Evolutionary conservation across 2,888 invertebrate genomes (phyloP), one percentile per base, ranked within the genome.

Genomic region (Drepana falcataria): DNA sequence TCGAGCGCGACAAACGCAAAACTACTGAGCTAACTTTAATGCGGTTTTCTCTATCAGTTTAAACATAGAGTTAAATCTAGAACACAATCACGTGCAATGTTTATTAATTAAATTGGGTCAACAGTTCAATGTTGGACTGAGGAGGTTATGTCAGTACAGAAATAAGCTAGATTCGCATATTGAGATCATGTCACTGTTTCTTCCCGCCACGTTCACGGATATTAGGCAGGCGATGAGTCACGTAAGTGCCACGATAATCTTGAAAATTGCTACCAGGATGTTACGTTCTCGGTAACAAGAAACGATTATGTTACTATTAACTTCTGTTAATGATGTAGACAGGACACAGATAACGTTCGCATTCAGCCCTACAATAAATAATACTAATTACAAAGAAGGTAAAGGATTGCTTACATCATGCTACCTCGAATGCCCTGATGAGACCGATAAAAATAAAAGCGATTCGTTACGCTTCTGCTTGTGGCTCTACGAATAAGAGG

Each of bases 401-500:
- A 3, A 6, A 7, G 40, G 7, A 40, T 44, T 3, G 2, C 9
- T 9, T 9, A 1, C 44, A 9, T 3, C 9, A 9, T 9, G 44
- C 2, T 2, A 5, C 44, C 9, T 2, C 5, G 2, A 44, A 9
- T 9, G 9, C 44, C 2, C 2, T 44, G 44, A 9, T 44, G 44
- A 44, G 44, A 44, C 2, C 44, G 9, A 44, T 44, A 6, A 44
- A 44, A 44, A 44, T 44, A 9, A 44, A 44, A 1, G 6, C 2
- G 3, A 9, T 44, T 44, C 44, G 44, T 9, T 9, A 9, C 44
- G 44, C 44, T 44, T 44, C 9, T 9, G 6, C 6, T 6, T 44
- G 37, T 44, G 44, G 3, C 9, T 9, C 9, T 44, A 9, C 9
- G 9, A 51, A 40, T 41, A 33, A 57, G 54, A 58, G 53, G 59